phyloP scores from a whole-genome alignment of 2,113 vertebrate species.

The Campylomormyrus tamandua region DNA sequence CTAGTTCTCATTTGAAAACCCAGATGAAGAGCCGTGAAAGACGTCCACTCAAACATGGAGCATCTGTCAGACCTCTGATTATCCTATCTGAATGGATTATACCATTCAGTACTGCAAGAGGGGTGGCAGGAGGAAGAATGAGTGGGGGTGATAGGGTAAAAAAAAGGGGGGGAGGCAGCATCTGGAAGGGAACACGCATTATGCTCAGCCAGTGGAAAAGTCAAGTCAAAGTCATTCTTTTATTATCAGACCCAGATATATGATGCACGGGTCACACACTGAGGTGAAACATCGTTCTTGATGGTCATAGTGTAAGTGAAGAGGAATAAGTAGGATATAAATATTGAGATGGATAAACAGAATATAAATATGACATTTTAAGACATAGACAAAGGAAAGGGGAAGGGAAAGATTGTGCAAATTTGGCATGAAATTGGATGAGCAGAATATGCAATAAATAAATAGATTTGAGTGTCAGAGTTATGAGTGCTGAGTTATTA shows the following conservation, averaged over 20 bases:
- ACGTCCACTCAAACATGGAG: constrained; percentile 1
- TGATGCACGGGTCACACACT: background rate
- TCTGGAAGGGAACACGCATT: background rate
- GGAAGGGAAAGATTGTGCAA: background rate
- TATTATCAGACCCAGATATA: background rate
- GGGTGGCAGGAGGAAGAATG: background rate
- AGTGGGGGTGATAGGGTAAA: background rate
- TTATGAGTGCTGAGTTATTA: background rate
- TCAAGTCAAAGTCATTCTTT: background rate
- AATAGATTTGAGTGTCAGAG: background rate
- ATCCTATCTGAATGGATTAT: background rate
- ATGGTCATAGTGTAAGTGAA: background rate
- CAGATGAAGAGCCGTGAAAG: background rate
- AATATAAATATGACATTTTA: background rate
- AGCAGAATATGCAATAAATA: background rate
- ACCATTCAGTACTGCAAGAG: background rate
- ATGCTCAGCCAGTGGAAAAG: background rate
- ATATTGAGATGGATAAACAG: background rate
- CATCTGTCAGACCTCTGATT: constrained; percentile 5
- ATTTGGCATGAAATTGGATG: background rate
- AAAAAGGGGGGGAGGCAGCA: background rate
- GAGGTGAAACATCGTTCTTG: background rate
- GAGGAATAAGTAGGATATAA: background rate
- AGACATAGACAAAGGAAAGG: background rate
- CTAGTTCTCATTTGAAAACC: constrained; percentile 1